Evolutionary conservation across 2,113 vertebrate genomes (phyloP).

Genomic region (Diadophis punctatus): DNA sequence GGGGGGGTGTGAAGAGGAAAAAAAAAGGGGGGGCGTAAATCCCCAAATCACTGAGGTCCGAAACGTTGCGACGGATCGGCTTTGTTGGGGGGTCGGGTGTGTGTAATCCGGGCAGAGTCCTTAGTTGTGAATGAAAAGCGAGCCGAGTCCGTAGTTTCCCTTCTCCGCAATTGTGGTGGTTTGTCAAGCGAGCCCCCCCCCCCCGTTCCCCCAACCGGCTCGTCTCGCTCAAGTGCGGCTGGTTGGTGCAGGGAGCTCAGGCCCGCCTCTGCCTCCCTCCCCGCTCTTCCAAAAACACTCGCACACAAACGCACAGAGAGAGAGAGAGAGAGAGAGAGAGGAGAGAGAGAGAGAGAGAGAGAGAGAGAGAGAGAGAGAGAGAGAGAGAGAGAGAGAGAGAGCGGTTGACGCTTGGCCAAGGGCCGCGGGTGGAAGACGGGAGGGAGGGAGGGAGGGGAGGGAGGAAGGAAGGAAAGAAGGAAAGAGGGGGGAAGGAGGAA

Average conservation of each 20-base stretch:
- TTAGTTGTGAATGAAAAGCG: conserved; percentile 62
- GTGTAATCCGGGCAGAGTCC: conserved; percentile 25
- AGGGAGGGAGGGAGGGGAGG: not conserved
- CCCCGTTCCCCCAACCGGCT: not conserved
- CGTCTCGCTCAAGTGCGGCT: conserved; percentile 45
- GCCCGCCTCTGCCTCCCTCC: not conserved
- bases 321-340: not conserved
- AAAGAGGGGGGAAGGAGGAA: fast-evolving
- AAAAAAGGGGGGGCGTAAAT: conserved; percentile 18
- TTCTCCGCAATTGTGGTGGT: conserved; percentile 65
- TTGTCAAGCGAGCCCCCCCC: conserved; percentile 50
- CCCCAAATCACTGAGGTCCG: conserved; percentile 17
- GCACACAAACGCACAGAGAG: not conserved
- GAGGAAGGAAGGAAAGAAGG: fast-evolving
- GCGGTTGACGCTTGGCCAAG: not conserved
- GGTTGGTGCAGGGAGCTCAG: conserved; percentile 21
- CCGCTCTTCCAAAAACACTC: not conserved
- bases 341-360: not conserved
- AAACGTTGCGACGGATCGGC: not conserved
- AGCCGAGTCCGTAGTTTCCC: conserved; percentile 60
- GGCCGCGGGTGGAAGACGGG: not conserved
- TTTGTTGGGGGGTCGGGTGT: not conserved
- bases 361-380: not conserved
- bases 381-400: not conserved
- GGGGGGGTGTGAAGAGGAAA: conserved; percentile 44